A percentile compares a stretch with the other conserved stretches of the same genome.
These are phyloP conservation scores for Pipistrellus kuhlii DNA, from an alignment of 2,797 vertebrate species.

Conservation along the genomic window DNA sequence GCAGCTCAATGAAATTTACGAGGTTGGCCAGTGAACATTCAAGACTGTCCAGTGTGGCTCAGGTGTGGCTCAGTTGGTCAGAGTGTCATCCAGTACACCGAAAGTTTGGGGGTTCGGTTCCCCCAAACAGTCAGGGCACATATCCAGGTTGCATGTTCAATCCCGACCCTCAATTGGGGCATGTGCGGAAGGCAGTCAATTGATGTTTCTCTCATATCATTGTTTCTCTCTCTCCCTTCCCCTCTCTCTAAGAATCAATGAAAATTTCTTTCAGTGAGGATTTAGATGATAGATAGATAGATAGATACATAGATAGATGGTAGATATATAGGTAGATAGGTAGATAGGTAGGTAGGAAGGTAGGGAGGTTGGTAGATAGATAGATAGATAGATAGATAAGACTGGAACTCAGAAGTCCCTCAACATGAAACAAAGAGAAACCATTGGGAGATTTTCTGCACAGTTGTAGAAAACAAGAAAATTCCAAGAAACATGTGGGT, in stretches of 20 bases:
- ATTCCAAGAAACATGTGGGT: background rate
- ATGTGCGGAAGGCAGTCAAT: background rate
- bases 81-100: background rate
- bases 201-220: background rate
- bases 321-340: too few species aligned
- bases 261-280: background rate
- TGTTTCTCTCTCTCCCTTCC: background rate
- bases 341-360: too few species aligned
- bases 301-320: too few species aligned
- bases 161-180: background rate
- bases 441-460: background rate
- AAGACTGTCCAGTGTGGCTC: background rate
- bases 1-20: slow-evolving; percentile 11
- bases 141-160: background rate
- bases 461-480: slow-evolving; percentile 47
- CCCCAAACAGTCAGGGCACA: background rate
- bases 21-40: background rate
- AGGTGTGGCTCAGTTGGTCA: background rate
- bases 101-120: background rate
- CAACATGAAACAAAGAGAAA: background rate
- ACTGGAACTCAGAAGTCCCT: background rate
- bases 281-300: background rate
- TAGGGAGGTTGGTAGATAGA: background rate
- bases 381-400: background rate
- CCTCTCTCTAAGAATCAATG: background rate